phyloP scores from a whole-genome alignment of 2,797 vertebrate species.

The Diglossa cyanea region DNA sequence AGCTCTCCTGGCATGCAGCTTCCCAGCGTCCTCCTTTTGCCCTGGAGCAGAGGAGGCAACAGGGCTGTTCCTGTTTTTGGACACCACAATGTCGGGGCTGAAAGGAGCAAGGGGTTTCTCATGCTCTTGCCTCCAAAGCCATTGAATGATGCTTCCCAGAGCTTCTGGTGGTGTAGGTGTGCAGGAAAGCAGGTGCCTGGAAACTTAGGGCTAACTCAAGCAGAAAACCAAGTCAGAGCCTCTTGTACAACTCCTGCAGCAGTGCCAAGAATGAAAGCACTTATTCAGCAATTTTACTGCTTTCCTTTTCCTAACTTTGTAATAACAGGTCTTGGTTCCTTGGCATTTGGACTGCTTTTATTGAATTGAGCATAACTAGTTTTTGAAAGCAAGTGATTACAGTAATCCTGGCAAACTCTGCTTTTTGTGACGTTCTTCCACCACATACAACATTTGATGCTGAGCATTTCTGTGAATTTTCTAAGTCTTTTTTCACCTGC shows the following conservation, averaged over 20 bases:
- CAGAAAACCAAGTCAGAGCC: background rate
- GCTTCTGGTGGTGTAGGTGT: background rate
- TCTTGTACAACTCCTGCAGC: background rate
- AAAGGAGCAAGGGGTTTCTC: background rate
- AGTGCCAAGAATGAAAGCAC: background rate
- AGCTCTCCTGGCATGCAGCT: background rate
- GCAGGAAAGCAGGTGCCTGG: background rate
- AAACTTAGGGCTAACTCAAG: background rate
- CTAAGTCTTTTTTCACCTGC: background rate
- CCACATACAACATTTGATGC: background rate
- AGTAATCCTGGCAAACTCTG: background rate
- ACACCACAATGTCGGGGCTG: background rate
- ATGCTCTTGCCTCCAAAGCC: background rate
- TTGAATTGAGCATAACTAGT: background rate
- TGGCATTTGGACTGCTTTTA: background rate
- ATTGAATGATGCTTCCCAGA: background rate
- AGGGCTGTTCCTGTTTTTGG: background rate
- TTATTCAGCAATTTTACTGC: background rate
- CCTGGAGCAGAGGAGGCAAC: background rate
- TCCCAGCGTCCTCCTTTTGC: background rate
- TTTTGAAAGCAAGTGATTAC: background rate
- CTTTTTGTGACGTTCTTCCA: background rate
- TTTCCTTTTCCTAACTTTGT: background rate
- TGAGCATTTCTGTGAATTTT: background rate
- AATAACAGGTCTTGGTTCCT: background rate